Evolutionary conservation across 1,140 invertebrate genomes (phyloP).

Genomic region (Leptinotarsa texana): DNA sequence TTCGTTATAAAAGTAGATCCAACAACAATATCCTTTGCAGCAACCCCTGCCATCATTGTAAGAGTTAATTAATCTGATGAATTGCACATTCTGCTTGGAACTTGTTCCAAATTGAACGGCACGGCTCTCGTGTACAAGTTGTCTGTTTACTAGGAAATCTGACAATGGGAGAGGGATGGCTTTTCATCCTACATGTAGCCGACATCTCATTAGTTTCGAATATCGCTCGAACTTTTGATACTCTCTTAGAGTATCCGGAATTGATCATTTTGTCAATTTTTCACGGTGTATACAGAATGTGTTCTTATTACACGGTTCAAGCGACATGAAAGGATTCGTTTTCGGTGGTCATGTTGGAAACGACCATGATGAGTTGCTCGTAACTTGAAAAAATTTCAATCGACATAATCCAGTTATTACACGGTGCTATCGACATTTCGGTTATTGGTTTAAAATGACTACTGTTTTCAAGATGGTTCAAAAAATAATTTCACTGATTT

Average conservation of each 20-base stretch:
- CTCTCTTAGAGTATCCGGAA: background rate
- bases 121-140: too few relatives aligned
- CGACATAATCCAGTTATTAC: too few relatives aligned
- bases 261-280: background rate
- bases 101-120: background rate
- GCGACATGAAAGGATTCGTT: background rate
- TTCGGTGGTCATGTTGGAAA: background rate
- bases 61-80: background rate
- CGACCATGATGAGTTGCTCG: too few relatives aligned
- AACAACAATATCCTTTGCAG: too few relatives aligned
- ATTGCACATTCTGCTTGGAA: background rate
- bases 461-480: too few relatives aligned
- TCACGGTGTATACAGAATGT: background rate
- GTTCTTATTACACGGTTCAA: background rate
- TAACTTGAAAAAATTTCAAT: too few relatives aligned
- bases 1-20: too few relatives aligned
- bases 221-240: background rate
- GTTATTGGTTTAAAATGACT: too few relatives aligned
- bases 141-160: background rate
- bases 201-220: slow-evolving; percentile 2
- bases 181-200: background rate
- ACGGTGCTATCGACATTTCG: too few relatives aligned
- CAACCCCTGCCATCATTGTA: too few relatives aligned
- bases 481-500: too few relatives aligned
- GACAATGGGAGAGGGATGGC: background rate